Conservation (phyloP, 2,113 vertebrate species). For the Murina feae region DNA sequence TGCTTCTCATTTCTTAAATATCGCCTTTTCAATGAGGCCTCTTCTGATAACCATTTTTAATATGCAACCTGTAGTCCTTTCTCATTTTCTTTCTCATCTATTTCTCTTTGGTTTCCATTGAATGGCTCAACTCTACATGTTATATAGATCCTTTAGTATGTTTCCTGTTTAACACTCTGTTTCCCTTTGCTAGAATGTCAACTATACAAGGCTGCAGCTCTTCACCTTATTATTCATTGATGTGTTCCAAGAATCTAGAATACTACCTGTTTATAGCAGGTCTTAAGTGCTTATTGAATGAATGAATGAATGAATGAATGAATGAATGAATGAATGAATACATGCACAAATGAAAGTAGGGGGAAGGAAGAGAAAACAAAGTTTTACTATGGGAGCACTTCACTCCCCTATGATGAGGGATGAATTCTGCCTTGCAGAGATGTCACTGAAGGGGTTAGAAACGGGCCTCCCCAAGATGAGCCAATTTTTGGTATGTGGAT, state of each 20-base stretch:
- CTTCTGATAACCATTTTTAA: neutral
- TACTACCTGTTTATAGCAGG: neutral
- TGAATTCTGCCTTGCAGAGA: neutral
- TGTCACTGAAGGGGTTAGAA: neutral
- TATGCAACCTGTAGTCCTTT: neutral
- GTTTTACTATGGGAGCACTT: neutral
- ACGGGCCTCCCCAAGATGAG: neutral
- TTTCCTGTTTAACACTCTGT: neutral
- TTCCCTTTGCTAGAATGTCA: neutral
- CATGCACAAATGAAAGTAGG: neutral
- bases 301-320: neutral
- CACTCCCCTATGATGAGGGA: neutral
- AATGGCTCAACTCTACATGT: neutral
- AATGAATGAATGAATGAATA: neutral
- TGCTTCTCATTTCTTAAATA: neutral
- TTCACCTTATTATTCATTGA: neutral
- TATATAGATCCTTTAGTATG: neutral
- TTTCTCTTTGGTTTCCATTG: neutral
- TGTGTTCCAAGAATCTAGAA: neutral
- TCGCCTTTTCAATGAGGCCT: neutral
- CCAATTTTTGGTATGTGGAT: too few species aligned
- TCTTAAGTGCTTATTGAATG: neutral
- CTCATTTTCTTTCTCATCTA: neutral
- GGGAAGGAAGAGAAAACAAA: neutral
- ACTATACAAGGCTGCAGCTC: neutral